Evolutionary conservation across 2,113 vertebrate genomes (phyloP).

Genomic region (Gallinago media): DNA sequence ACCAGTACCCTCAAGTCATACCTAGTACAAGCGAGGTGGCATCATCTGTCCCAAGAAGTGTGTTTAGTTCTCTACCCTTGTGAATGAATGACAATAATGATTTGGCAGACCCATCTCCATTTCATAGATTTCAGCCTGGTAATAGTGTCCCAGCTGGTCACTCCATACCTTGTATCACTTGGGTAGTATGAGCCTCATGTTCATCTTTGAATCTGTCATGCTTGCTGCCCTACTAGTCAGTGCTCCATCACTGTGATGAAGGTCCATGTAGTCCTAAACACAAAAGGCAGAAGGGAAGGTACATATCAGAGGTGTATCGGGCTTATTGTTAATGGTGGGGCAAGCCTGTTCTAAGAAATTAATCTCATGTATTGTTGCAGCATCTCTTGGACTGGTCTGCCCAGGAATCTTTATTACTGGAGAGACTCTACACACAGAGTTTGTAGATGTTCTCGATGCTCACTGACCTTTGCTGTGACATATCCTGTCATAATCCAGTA

Average conservation of each 20-base stretch:
- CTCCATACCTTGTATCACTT: not conserved
- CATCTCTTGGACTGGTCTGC: not conserved
- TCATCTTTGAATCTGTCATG: not conserved
- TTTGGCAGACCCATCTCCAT: not conserved
- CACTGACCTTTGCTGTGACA: not conserved
- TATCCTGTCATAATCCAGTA: not conserved
- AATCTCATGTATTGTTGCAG: not conserved
- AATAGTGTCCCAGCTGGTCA: not conserved
- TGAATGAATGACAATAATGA: not conserved
- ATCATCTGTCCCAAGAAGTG: not conserved
- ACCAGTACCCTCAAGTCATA: not conserved
- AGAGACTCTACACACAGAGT: not conserved
- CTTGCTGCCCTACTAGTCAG: not conserved
- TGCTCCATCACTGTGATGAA: fast-evolving
- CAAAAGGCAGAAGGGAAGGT: not conserved
- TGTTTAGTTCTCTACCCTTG: not conserved
- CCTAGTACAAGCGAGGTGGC: not conserved
- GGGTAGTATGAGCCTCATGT: not conserved
- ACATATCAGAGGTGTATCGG: fast-evolving
- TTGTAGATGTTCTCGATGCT: not conserved
- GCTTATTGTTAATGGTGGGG: not conserved
- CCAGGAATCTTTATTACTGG: fast-evolving
- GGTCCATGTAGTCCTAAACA: not conserved
- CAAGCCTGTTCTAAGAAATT: not conserved
- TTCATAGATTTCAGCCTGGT: not conserved